phyloP scores from a whole-genome alignment of 2,888 invertebrate species.

The Leptopilina drosophilae region DNA sequence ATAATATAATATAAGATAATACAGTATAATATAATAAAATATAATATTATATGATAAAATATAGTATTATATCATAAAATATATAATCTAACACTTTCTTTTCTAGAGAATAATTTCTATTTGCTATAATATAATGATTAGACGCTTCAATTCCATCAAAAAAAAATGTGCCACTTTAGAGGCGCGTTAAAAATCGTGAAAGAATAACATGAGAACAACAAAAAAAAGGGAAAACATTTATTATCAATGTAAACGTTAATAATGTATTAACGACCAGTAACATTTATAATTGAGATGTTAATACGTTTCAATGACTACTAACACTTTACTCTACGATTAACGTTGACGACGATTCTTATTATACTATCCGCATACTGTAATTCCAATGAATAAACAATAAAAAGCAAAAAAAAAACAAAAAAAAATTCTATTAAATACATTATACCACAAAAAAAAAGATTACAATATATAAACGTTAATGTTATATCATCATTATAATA shows the following conservation, averaged over 20 bases:
- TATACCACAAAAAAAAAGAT: slow-evolving; percentile 15
- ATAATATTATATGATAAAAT: no score
- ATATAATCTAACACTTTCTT: no score
- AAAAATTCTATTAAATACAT: slow-evolving; percentile 35
- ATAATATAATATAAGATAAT: no score
- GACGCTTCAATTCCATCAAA: no score
- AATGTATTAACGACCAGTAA: slow-evolving; percentile 13
- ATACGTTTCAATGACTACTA: slow-evolving; percentile 34
- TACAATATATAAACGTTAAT: slow-evolving; percentile 35
- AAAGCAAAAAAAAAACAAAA: background rate
- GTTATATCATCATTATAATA: slow-evolving; percentile 32
- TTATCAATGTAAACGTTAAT: slow-evolving; percentile 33
- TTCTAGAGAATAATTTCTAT: no score
- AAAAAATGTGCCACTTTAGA: slow-evolving; percentile 22
- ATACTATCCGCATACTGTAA: slow-evolving; percentile 29
- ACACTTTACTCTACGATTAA: slow-evolving; percentile 29
- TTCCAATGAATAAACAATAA: background rate
- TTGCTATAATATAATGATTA: no score
- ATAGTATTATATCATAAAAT: no score
- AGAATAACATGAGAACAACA: no score
- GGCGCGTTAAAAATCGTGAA: slow-evolving; percentile 20
- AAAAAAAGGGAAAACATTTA: background rate
- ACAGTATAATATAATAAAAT: no score
- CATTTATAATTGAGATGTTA: slow-evolving; percentile 31
- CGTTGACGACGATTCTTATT: slow-evolving; percentile 42